These are phyloP conservation scores for Pungitius pungitius DNA, from an alignment of 2,113 vertebrate genomes.

Conservation along the genomic window DNA sequence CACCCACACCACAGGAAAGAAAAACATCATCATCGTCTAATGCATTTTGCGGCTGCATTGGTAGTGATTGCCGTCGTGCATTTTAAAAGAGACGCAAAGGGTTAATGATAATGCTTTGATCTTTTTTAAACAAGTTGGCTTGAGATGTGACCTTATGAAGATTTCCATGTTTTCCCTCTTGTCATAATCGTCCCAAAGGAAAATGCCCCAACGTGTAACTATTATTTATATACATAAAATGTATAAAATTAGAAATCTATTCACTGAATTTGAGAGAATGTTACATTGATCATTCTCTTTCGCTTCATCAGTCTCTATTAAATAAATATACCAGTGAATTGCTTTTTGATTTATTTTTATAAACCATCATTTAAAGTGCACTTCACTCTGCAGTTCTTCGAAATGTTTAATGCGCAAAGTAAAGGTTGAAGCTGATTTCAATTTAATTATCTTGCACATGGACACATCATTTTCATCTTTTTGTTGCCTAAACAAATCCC, in stretches of 20 bases:
- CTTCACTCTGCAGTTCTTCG: background rate
- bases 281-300: background rate
- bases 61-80: conserved; percentile 55
- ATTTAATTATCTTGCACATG: background rate
- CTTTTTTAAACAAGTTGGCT: conserved; percentile 47
- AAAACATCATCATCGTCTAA: conserved; percentile 77
- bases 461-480: background rate
- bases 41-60: conserved; percentile 65
- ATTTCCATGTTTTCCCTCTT: conserved; percentile 12
- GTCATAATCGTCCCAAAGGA: background rate
- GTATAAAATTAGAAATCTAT: background rate
- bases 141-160: conserved; percentile 43
- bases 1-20: conserved; percentile 84
- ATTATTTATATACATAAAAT: background rate
- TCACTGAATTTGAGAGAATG: background rate
- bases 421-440: background rate
- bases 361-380: background rate
- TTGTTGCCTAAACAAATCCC: background rate
- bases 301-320: background rate
- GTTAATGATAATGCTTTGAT: conserved; percentile 76
- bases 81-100: conserved; percentile 61
- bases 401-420: background rate
- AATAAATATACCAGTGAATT: background rate
- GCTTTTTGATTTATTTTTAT: background rate
- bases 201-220: conserved; percentile 22